phyloP scores from a whole-genome alignment of 2,113 vertebrate genomes.

The Corydoras maculifer region DNA sequence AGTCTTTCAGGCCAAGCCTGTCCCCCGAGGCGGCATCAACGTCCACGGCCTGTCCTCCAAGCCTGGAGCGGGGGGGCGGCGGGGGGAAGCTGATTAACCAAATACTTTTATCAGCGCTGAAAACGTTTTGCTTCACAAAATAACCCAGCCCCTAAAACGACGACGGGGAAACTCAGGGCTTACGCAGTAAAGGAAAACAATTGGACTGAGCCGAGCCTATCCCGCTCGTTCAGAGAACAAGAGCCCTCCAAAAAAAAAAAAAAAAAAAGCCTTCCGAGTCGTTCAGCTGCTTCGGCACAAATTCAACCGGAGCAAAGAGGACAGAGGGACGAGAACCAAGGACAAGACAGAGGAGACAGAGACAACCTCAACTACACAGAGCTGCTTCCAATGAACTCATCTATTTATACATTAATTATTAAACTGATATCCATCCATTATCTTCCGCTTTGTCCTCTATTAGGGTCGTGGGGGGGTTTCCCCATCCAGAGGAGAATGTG shows the following conservation, averaged over 20 bases:
- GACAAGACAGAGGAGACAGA: no score
- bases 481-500: no score
- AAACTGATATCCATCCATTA: no score
- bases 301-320: no score
- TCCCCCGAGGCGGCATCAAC: constrained; percentile 38
- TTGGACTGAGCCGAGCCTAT: neutral
- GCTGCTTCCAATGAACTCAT: no score
- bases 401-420: no score
- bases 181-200: no score
- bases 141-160: neutral
- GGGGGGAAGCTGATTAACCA: constrained; percentile 74
- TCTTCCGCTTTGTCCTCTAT: no score
- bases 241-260: constrained; percentile 21
- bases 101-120: constrained; percentile 76
- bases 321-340: no score
- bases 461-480: no score
- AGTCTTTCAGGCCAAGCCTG: constrained; percentile 49
- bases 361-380: no score
- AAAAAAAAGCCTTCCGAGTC: constrained; percentile 21
- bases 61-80: constrained; percentile 52
- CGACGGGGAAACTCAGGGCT: neutral
- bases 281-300: constrained; percentile 10
- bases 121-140: constrained; percentile 61
- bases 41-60: constrained; percentile 63
- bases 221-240: constrained; percentile 18